These are phyloP conservation scores for Oceanodroma leucorhoa DNA, from an alignment of 2,797 vertebrate species.

Conservation along the genomic window DNA sequence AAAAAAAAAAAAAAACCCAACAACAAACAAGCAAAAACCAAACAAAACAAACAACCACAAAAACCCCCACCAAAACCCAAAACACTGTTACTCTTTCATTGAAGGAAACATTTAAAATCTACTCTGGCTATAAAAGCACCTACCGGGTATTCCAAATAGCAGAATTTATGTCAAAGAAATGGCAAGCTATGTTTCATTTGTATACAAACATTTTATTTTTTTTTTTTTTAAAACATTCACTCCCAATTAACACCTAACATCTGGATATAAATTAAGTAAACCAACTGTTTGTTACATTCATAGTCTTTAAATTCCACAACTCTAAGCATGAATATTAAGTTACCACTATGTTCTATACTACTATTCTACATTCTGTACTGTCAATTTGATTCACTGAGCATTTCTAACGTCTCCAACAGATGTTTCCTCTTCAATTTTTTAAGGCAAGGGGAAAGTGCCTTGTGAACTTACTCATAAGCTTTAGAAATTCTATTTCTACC, in stretches of 20 bases:
- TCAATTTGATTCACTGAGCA: neutral
- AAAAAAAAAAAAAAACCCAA: neutral
- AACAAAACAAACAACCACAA: no score
- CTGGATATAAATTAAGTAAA: neutral
- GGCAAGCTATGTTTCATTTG: neutral
- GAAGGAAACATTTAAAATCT: neutral
- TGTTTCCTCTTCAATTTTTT: neutral
- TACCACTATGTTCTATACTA: neutral
- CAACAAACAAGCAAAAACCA: no score
- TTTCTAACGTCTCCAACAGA: neutral
- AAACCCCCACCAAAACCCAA: neutral
- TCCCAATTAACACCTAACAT: neutral
- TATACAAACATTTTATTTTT: neutral
- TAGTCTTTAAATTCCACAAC: neutral
- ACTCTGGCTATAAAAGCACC: neutral
- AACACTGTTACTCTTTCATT: neutral
- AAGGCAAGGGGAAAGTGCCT: neutral
- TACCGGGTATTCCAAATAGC: neutral
- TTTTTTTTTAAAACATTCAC: neutral
- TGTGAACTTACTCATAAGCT: neutral
- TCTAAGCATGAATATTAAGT: neutral
- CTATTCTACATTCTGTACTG: neutral
- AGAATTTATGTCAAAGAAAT: neutral
- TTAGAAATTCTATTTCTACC: neutral
- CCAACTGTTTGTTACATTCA: neutral